A percentile compares a stretch with the other conserved stretches of the same genome.
phyloP scores from a whole-genome alignment of 1,140 invertebrate species.

The Lethocerus indicus region DNA sequence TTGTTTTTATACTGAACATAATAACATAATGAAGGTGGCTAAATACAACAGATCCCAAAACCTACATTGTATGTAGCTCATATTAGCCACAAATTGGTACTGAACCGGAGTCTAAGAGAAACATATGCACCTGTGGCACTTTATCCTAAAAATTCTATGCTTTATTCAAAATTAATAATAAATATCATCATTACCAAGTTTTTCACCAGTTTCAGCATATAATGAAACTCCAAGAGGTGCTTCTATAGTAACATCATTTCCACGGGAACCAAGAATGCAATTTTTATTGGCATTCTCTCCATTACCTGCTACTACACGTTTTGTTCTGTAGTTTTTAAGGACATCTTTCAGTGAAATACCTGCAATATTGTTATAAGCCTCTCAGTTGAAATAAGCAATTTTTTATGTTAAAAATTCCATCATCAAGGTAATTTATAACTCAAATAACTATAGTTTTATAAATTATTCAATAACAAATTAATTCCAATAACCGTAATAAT shows the following conservation, averaged over 20 bases:
- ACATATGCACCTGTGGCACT: not conserved
- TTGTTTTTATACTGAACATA: not conserved
- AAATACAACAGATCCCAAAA: not conserved
- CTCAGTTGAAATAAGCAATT: too few relatives aligned
- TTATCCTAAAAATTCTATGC: not conserved
- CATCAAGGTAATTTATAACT: not conserved
- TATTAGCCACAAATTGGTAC: not conserved
- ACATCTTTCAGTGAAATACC: constrained; percentile 37
- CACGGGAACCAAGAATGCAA: constrained; percentile 54
- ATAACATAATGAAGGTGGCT: not conserved
- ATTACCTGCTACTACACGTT: constrained; percentile 38
- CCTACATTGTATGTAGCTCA: not conserved
- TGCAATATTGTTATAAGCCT: constrained; percentile 3
- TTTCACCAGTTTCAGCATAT: constrained; percentile 38
- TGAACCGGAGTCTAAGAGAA: not conserved
- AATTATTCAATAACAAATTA: not conserved
- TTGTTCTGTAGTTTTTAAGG: constrained; percentile 29
- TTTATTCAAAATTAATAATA: not conserved
- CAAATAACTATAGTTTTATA: not conserved
- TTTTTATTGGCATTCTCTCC: constrained; percentile 53
- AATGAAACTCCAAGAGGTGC: constrained; percentile 66
- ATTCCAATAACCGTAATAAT: not conserved
- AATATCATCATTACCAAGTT: constrained; percentile 30
- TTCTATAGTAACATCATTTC: constrained; percentile 45
- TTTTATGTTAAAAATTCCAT: not conserved